A percentile compares a stretch with the other conserved stretches of the same genome.
phyloP scores from a whole-genome alignment of 2,797 vertebrate species.

The Coendou prehensilis region DNA sequence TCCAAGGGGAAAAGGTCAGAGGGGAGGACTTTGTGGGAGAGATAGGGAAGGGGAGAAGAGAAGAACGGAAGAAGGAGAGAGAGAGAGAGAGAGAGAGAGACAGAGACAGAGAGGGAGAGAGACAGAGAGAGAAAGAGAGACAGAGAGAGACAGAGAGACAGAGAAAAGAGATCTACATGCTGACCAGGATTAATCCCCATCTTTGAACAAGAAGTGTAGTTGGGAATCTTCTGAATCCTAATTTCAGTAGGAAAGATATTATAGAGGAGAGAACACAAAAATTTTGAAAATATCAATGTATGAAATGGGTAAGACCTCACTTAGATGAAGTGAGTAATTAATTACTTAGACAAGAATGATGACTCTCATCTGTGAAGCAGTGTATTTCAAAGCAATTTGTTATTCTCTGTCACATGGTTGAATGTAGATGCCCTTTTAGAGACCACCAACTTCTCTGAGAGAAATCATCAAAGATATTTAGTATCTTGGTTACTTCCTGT shows the following conservation, averaged over 20 bases:
- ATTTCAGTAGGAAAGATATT: neutral
- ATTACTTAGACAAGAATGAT: neutral
- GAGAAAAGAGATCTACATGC: neutral
- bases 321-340: constrained; percentile 38
- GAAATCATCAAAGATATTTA: neutral
- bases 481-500: neutral
- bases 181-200: neutral
- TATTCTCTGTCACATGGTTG: constrained; percentile 6
- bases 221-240: neutral
- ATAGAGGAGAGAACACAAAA: neutral
- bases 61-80: neutral
- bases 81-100: no score
- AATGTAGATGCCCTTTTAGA: neutral
- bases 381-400: constrained; percentile 17
- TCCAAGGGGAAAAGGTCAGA: neutral
- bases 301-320: neutral
- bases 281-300: constrained; percentile 16
- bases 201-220: constrained; percentile 2
- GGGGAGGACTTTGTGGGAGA: neutral
- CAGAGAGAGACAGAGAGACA: no score
- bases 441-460: neutral
- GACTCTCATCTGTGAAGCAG: neutral
- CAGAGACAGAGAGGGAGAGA: no score
- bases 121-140: no score
- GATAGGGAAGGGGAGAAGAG: no score